Percentiles rank a stretch among this genome's conserved stretches.
phyloP scores from a whole-genome alignment of 64 coral and sea anemone species.

The Platygyra sinensis region DNA sequence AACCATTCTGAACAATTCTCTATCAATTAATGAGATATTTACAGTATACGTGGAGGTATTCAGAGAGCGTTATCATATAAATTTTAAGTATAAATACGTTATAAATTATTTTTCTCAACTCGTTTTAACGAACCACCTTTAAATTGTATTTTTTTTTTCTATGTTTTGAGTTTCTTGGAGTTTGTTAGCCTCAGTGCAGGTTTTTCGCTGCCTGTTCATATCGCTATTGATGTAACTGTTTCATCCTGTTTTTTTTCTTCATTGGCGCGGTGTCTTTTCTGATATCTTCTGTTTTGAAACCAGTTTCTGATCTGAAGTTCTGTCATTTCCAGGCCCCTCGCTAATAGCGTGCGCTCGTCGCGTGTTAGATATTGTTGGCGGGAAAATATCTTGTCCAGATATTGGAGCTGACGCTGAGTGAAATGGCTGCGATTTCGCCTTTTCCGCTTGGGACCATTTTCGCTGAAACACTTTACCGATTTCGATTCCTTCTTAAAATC shows the following conservation, averaged over 20 bases:
- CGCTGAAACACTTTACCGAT: not conserved
- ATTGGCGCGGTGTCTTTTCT: slow-evolving; percentile 71
- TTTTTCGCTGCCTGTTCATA: not conserved
- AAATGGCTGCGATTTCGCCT: slow-evolving; percentile 89
- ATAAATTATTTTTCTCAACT: too few species aligned
- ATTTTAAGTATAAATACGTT: too few species aligned
- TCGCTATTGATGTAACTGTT: not conserved
- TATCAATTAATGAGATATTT: too few species aligned
- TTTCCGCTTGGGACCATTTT: slow-evolving; percentile 44
- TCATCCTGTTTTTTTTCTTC: not conserved
- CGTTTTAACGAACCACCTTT: too few species aligned
- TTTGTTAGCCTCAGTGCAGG: not conserved
- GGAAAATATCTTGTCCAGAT: slow-evolving; percentile 82
- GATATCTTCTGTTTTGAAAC: slow-evolving; percentile 94
- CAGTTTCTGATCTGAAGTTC: slow-evolving; percentile 96
- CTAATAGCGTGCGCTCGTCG: slow-evolving; percentile 87
- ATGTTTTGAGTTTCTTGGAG: not conserved
- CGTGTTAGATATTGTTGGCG: slow-evolving; percentile 92
- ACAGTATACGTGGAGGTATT: too few species aligned
- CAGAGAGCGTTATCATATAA: too few species aligned
- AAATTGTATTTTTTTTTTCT: too few species aligned
- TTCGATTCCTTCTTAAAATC: slow-evolving; percentile 11
- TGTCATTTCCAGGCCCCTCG: slow-evolving; percentile 89
- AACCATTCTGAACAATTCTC: too few species aligned
- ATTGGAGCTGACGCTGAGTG: slow-evolving; percentile 88